Percentiles rank a stretch among this genome's conserved stretches.
Evolutionary conservation across 2,797 vertebrate species (phyloP).

Genomic region (Xiphorhynchus erythropygius): DNA sequence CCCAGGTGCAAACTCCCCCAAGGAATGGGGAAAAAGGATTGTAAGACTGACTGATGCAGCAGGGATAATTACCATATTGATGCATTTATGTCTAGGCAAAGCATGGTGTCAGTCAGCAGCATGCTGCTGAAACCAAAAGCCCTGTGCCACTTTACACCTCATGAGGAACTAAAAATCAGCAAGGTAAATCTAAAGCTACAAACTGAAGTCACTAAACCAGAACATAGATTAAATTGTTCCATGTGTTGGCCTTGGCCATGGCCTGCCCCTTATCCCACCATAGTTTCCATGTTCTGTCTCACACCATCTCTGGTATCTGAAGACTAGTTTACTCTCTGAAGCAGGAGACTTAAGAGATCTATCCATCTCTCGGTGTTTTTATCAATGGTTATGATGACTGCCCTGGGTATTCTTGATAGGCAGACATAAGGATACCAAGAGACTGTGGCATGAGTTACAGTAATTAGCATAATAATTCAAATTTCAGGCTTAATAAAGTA

Average conservation of each 20-base stretch:
- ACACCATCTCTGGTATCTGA: neutral
- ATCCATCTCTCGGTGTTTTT: neutral
- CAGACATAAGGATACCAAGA: neutral
- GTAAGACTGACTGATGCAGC: neutral
- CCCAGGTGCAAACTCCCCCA: neutral
- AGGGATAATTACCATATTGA: neutral
- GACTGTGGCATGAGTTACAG: neutral
- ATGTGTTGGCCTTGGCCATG: neutral
- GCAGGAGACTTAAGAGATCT: neutral
- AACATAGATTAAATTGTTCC: neutral
- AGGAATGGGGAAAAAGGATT: neutral
- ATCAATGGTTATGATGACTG: neutral
- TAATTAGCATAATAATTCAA: slow-evolving; percentile 21
- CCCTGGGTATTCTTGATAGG: neutral
- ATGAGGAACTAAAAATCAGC: neutral
- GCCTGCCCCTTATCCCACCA: neutral
- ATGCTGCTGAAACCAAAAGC: neutral
- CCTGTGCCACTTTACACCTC: neutral
- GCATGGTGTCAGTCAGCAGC: neutral
- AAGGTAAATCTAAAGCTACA: neutral
- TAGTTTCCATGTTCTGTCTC: neutral
- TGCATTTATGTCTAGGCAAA: neutral
- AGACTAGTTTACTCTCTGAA: neutral
- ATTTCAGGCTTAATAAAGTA: neutral
- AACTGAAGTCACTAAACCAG: neutral